Base-by-base conservation (phyloP, 2,888 invertebrate genomes). In the Rhingia rostrata region DNA sequence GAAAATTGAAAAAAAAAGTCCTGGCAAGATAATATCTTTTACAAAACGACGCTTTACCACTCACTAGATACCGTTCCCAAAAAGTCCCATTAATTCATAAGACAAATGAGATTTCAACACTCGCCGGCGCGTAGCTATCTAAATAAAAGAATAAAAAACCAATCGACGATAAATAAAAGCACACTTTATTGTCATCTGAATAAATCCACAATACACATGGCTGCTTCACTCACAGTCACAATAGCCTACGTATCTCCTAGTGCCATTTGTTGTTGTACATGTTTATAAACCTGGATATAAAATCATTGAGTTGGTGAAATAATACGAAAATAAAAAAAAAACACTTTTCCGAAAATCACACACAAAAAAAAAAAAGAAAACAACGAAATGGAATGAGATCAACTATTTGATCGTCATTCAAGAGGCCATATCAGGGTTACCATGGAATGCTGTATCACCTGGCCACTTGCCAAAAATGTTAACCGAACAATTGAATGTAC, bases 331-430 rank as follows among this genome's bases (percentile, higher is more conserved):
- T 45, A 66, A 45, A 5, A 45, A 10, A 77, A 67, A 79, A 80
- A 84, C 60, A 35, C 63, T 74, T 43, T 70, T 70, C 30, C 30
- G 77, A 72, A 63, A 43, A 58, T 30, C 22, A 39, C 22, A 64
- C 5, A 45, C 47, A 51, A 12, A 60, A 51, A 45, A 43, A 58
- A 70, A 41, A 41, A 4, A 22, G 6, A 43, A 49, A 54, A n/a
- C n/a, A 56, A 43, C n/a, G 45, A 45, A 33, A 45, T 49, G 64
- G 80, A 75, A 80, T 79, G 84, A 70, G 69, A 84, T 70, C 60
- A 84, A 80, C 80, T 84, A 84, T 80, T 84, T 80, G 80, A 80
- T 84, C 80, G 84, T 75, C 84, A 80, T 80, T 74, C 84, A 84
- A 80, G 84, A 72, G 84, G 79, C 83, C 84, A 80, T 74, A 79